Percentiles rank a stretch among this genome's conserved stretches.
Evolutionary conservation across 1,140 invertebrate species (phyloP).

Genomic region (Camponotus vicinus): DNA sequence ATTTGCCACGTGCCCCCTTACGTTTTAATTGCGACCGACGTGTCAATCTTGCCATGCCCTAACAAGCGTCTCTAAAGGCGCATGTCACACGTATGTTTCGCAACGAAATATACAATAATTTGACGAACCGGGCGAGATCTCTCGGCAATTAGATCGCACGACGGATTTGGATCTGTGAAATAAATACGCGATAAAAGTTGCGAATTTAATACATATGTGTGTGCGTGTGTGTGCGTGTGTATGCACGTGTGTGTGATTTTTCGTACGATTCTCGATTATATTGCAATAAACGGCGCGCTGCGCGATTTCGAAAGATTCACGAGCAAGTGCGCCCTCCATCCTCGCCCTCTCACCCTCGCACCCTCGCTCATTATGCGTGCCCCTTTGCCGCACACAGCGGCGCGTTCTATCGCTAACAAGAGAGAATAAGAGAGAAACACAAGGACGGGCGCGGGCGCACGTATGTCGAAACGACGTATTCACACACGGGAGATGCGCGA

Average conservation of each 20-base stretch:
- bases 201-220: not conserved
- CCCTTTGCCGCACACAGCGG: conserved; percentile 52
- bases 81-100: conserved; percentile 61
- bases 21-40: conserved; percentile 71
- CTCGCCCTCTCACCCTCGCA: conserved; percentile 35
- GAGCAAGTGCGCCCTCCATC: conserved; percentile 40
- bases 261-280: not conserved
- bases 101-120: conserved; percentile 5
- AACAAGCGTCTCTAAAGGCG: conserved; percentile 51
- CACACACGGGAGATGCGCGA: conserved; percentile 30
- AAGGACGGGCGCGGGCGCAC: conserved; percentile 42
- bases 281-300: not conserved
- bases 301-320: conserved; percentile 45
- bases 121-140: not conserved
- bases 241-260: too few relatives aligned
- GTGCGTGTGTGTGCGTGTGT: too few relatives aligned
- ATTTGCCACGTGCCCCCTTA: conserved; percentile 33
- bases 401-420: conserved; percentile 50
- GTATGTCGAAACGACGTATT: conserved; percentile 50
- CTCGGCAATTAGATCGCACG: not conserved
- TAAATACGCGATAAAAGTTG: not conserved
- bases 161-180: not conserved
- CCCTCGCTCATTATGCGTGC: conserved; percentile 63
- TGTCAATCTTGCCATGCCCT: conserved; percentile 69
- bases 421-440: conserved; percentile 53